Conservation (phyloP, 2,888 invertebrate species). For the Temnothorax ravouxi region DNA sequence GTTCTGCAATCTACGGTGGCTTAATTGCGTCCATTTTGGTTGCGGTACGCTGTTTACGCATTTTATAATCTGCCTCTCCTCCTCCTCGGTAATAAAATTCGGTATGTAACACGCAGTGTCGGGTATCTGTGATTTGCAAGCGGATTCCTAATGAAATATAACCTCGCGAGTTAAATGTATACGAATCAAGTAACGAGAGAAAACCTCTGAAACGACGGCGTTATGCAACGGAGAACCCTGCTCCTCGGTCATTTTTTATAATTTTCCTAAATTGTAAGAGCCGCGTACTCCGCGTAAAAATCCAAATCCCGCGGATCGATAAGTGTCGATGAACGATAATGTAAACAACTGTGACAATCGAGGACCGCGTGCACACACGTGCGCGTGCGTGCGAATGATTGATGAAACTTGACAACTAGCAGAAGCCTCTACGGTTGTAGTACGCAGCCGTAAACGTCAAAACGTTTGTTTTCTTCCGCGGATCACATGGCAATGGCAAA, state of each 20-base stretch:
- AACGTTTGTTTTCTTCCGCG: constrained; percentile 36
- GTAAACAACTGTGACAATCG: constrained; percentile 39
- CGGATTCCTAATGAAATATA: constrained; percentile 35
- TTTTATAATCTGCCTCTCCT: constrained; percentile 91
- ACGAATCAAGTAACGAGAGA: background rate
- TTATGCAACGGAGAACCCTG: constrained; percentile 33
- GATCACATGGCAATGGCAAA: constrained; percentile 31
- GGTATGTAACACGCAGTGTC: constrained; percentile 93
- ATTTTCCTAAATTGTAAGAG: background rate
- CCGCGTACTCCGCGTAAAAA: background rate
- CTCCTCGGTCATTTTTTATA: constrained; percentile 54
- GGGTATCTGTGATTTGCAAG: constrained; percentile 87
- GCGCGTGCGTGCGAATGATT: constrained; percentile 15
- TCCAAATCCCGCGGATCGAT: background rate
- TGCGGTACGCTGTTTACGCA: constrained; percentile 93
- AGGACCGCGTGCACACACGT: constrained; percentile 21
- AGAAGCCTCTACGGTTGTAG: constrained; percentile 9
- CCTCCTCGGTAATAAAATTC: constrained; percentile 93
- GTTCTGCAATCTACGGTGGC: constrained; percentile 97
- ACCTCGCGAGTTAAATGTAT: constrained; percentile 40
- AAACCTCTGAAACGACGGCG: constrained; percentile 64
- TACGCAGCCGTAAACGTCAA: constrained; percentile 39
- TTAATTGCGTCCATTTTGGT: constrained; percentile 98
- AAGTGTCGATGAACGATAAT: constrained; percentile 24
- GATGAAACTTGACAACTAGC: constrained; percentile 23